Evolutionary conservation across 2,113 vertebrate genomes (phyloP).

Genomic region (Ochotona princeps): DNA sequence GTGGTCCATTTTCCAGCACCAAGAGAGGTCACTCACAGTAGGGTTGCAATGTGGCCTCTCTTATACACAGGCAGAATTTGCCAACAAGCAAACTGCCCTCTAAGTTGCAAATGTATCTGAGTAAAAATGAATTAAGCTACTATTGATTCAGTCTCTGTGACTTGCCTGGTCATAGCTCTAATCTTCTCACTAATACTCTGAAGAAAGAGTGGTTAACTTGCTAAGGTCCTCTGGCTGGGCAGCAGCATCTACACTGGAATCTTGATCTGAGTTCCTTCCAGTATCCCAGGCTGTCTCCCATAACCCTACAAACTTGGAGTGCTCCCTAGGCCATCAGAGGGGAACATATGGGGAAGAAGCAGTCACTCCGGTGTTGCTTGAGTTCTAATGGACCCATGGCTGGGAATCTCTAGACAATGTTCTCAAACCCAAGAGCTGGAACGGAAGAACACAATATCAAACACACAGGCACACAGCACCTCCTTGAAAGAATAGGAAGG

Average conservation of each 20-base stretch:
- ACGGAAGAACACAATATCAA: not conserved
- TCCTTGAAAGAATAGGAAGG: not conserved
- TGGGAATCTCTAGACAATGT: not conserved
- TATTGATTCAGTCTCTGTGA: not conserved
- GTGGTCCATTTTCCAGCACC: not conserved
- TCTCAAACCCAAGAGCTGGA: not conserved
- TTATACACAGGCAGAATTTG: not conserved
- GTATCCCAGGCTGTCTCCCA: not conserved
- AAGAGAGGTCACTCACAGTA: not conserved
- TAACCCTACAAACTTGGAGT: not conserved
- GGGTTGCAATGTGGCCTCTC: not conserved
- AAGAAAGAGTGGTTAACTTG: not conserved
- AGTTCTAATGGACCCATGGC: not conserved
- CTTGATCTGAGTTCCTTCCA: not conserved
- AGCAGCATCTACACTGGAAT: not conserved
- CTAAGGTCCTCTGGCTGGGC: not conserved
- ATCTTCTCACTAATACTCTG: not conserved
- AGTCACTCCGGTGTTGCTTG: not conserved
- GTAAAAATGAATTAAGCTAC: not conserved
- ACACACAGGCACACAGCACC: accelerated
- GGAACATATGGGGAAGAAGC: not conserved
- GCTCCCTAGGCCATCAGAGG: not conserved
- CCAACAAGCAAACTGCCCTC: not conserved
- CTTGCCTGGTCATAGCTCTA: not conserved
- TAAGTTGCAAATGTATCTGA: not conserved